Percentiles rank a stretch among this genome's conserved stretches.
These are phyloP conservation scores for Gobio occitaniae DNA, from an alignment of 2,797 vertebrate species.

Conservation along the genomic window DNA sequence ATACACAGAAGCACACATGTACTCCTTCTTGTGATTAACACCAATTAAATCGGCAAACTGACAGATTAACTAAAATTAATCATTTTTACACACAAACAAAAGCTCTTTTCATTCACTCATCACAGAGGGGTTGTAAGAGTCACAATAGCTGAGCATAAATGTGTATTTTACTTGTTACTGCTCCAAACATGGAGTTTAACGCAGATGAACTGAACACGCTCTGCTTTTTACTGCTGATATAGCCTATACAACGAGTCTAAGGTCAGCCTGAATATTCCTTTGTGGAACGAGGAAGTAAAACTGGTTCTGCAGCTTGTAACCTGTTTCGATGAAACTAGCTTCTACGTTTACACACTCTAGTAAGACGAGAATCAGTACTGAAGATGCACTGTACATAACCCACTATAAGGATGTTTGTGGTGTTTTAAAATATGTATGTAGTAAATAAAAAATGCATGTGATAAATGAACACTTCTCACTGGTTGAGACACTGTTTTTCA, in stretches of 20 bases:
- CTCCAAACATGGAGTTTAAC: background rate
- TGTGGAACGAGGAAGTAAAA: conserved; percentile 55
- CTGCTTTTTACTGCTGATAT: background rate
- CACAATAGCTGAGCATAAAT: background rate
- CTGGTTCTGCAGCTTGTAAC: conserved; percentile 51
- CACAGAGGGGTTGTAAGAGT: background rate
- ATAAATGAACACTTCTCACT: background rate
- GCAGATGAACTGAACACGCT: too few relatives aligned
- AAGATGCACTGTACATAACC: background rate
- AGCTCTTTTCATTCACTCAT: conserved; percentile 5
- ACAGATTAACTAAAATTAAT: conserved; percentile 7
- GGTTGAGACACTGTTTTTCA: background rate
- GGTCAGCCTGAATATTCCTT: conserved; percentile 34
- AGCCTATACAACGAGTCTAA: background rate
- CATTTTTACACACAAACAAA: background rate
- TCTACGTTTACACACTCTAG: background rate
- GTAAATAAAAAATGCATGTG: background rate
- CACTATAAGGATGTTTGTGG: background rate
- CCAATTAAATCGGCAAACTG: conserved; percentile 12
- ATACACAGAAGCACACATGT: conserved; percentile 1
- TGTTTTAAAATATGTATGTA: background rate
- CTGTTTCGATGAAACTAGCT: conserved; percentile 59
- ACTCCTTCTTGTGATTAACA: background rate
- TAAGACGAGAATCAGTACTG: background rate
- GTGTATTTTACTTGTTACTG: background rate